These are phyloP conservation scores for Microcebus murinus DNA, from an alignment of 2,113 vertebrate species.

Conservation along the genomic window DNA sequence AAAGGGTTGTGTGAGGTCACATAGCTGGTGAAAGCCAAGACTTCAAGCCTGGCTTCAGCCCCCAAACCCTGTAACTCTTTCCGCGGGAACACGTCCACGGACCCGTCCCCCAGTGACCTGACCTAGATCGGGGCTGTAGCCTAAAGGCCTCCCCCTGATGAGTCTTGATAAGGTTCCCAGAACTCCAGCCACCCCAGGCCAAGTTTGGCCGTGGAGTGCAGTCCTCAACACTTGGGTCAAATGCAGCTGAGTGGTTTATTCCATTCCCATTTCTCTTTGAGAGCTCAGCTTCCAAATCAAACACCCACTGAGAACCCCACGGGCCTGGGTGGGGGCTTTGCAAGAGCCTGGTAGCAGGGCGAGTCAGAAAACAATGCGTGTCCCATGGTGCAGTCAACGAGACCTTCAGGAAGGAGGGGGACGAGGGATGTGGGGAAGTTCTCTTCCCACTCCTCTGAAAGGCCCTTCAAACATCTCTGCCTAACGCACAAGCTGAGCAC, in stretches of 20 bases:
- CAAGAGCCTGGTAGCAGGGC: not conserved
- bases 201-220: not conserved
- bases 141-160: not conserved
- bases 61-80: not conserved
- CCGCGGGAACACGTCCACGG: not conserved
- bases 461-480: constrained; percentile 11
- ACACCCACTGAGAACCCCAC: not conserved
- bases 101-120: constrained; percentile 44
- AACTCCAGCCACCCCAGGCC: not conserved
- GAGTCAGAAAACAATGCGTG: not conserved
- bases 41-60: constrained; percentile 45
- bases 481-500: constrained; percentile 24
- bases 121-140: constrained; percentile 29
- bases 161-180: constrained; percentile 58
- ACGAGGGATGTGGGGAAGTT: not conserved
- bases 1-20: constrained; percentile 58
- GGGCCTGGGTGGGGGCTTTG: not conserved
- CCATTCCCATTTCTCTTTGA: not conserved
- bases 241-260: not conserved
- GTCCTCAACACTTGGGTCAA: not conserved
- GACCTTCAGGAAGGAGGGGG: not conserved
- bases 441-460: constrained; percentile 19
- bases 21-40: constrained; percentile 53
- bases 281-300: constrained; percentile 23
- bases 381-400: not conserved